A percentile compares a stretch with the other conserved stretches of the same genome.
These are phyloP conservation scores for Pseudomugil gertrudae DNA, from an alignment of 2,797 vertebrate genomes.

Conservation along the genomic window DNA sequence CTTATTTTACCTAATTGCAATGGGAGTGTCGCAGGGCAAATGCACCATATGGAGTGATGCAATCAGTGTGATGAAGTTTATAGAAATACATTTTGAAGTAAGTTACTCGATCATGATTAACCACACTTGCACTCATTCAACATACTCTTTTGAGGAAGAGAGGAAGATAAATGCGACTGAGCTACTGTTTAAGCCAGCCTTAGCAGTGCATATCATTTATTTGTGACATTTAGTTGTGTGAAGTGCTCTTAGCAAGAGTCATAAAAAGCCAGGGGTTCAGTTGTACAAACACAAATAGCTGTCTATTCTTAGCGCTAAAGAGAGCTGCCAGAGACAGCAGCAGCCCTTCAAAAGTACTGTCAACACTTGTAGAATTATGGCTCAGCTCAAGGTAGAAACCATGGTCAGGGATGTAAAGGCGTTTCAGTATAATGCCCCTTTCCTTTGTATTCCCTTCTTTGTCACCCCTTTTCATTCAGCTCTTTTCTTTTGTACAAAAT, in stretches of 20 bases:
- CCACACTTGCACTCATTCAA: constrained; percentile 25
- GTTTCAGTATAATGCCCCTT: constrained; percentile 15
- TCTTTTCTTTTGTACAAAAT: constrained; percentile 12
- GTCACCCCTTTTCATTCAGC: constrained; percentile 1
- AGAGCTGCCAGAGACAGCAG: constrained; percentile 67
- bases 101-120: constrained; percentile 3
- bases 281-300: constrained; percentile 82
- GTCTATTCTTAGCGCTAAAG: constrained; percentile 80
- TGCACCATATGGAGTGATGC: constrained; percentile 3
- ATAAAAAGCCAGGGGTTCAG: constrained; percentile 73
- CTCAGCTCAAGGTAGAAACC: constrained; percentile 32
- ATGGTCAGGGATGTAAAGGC: constrained; percentile 27
- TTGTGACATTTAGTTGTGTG: constrained; percentile 52
- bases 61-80: constrained; percentile 39
- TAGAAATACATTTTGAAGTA: constrained; percentile 17
- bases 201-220: constrained; percentile 47
- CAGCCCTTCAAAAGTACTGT: constrained; percentile 65
- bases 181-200: constrained; percentile 39
- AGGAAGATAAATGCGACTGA: constrained; percentile 38
- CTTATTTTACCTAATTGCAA: constrained; percentile 26
- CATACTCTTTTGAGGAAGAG: constrained; percentile 4
- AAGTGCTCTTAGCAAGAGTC: constrained; percentile 55
- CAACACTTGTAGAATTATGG: constrained; percentile 59
- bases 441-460: constrained; percentile 15
- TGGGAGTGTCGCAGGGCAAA: constrained; percentile 14